Base-by-base conservation (phyloP, 2,888 invertebrate species). In the Gymnoscelis rufifasciata region DNA sequence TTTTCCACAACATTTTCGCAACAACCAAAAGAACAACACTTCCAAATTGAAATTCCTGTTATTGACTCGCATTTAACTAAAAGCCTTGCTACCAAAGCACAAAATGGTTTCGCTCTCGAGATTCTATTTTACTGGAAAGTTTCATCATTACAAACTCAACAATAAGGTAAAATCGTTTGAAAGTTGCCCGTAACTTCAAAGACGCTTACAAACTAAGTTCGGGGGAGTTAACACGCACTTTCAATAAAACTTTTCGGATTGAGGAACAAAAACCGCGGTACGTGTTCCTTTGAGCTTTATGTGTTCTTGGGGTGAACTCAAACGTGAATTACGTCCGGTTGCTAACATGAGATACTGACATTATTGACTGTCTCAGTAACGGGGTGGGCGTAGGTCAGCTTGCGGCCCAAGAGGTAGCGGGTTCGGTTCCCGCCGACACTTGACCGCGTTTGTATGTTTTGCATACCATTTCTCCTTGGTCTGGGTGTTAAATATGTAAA, bases 131-230 rank as follows among this genome's bases (percentile, higher is more conserved):
- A 27, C 39, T 11, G 35, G 11, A 40, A 51, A 51, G 45, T 51
- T 51, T 40, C 43, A 46, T 46, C 46, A 51, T 51, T 51, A 51
- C 46, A 45, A 51, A 46, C 43, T 47, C 23, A 38, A 47, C 40
- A 47, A 47, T 51, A 47, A 47, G 38, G 43, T 45, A 26, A 15
- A 41, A 47, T 43, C 44, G 47, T 47, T 51, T 44, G 40, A 38
- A 31, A 46, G 38, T 43, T 43, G 33, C 28, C 28, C 30, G 47
- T 29, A 24, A 33, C 30, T 44, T 41, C 40, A 43, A 44, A 40
- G 36, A 19, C 38, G 33, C 29, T 37, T 29, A 42, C 38, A 36
- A 51, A 47, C 41, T 47, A 39, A 40, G 44, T 36, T 43, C 10
- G 27, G 26, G 36, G 38, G 15, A 38, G 44, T 49, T 41, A 42